A percentile compares a stretch with the other conserved stretches of the same genome.
phyloP scores from a whole-genome alignment of 1,140 invertebrate genomes.

The Drosophila subpulchrella region DNA sequence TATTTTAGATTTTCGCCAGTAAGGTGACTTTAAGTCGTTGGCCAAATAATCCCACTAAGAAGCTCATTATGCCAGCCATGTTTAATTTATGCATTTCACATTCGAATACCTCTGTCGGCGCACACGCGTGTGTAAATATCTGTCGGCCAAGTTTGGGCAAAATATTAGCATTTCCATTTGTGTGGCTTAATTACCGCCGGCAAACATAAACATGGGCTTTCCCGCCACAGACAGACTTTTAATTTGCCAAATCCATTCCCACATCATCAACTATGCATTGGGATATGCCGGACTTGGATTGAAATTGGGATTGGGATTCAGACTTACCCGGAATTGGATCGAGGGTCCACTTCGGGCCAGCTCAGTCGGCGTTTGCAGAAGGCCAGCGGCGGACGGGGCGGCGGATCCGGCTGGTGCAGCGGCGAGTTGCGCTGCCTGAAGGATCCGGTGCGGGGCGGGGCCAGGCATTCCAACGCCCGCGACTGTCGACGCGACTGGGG shows the following conservation, averaged over 20 bases:
- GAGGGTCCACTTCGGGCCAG: slow-evolving; percentile 92
- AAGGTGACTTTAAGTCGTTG: slow-evolving; percentile 16
- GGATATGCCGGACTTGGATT: not conserved
- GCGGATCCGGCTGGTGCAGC: slow-evolving; percentile 85
- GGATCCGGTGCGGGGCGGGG: slow-evolving; percentile 87
- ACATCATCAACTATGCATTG: slow-evolving; percentile 72
- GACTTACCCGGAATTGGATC: slow-evolving; percentile 91
- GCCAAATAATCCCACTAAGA: slow-evolving; percentile 33
- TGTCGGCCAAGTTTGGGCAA: slow-evolving; percentile 12
- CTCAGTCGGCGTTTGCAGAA: slow-evolving; percentile 91
- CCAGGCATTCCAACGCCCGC: slow-evolving; percentile 87
- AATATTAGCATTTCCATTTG: slow-evolving; percentile 48
- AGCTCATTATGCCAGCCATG: slow-evolving; percentile 30
- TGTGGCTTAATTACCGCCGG: slow-evolving; percentile 55
- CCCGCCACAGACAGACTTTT: slow-evolving; percentile 23
- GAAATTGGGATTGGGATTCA: not conserved
- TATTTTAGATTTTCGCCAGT: slow-evolving; percentile 33
- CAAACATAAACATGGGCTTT: slow-evolving; percentile 29
- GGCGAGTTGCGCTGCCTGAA: slow-evolving; percentile 85
- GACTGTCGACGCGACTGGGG: slow-evolving; percentile 84
- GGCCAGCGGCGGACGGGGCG: slow-evolving; percentile 87
- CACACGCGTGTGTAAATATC: slow-evolving; percentile 13
- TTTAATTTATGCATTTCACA: slow-evolving; percentile 65
- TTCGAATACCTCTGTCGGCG: slow-evolving; percentile 30
- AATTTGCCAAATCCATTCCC: slow-evolving; percentile 66